These are phyloP conservation scores for Pogonus chalceus DNA, from an alignment of 1,140 invertebrate species.

Conservation along the genomic window DNA sequence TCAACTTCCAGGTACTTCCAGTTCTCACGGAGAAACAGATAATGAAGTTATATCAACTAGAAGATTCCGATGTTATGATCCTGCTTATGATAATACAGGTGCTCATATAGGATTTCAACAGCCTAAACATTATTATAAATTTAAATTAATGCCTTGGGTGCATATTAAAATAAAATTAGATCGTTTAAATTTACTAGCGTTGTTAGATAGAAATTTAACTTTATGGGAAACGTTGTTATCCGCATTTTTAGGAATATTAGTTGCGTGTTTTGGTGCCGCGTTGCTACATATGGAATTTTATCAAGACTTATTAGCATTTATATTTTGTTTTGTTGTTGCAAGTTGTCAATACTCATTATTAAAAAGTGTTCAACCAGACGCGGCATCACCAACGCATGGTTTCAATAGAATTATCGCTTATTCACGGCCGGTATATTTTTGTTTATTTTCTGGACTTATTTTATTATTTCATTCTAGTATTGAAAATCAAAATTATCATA, in stretches of 20 bases:
- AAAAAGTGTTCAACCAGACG: conserved; percentile 98
- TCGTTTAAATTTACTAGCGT: conserved; percentile 77
- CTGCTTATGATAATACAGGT: conserved; percentile 28
- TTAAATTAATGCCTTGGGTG: conserved; percentile 60
- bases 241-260: conserved; percentile 73
- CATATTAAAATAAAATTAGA: conserved; percentile 79
- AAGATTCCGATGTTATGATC: conserved; percentile 25
- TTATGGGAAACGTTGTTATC: conserved; percentile 76
- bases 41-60: conserved; percentile 16
- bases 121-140: conserved; percentile 60
- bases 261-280: conserved; percentile 74
- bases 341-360: conserved; percentile 95
- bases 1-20: background rate
- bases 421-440: conserved; percentile 91
- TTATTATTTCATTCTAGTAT: conserved; percentile 53
- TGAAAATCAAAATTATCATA: conserved; percentile 33
- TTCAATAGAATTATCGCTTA: conserved; percentile 95
- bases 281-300: conserved; percentile 81
- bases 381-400: conserved; percentile 94
- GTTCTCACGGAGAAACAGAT: conserved; percentile 12
- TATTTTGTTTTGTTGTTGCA: conserved; percentile 95
- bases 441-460: conserved; percentile 68
- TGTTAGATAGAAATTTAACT: conserved; percentile 87
- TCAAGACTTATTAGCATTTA: conserved; percentile 83
- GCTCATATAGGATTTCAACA: conserved; percentile 28